These are phyloP conservation scores for Epistrophe eligans DNA, from an alignment of 2,888 invertebrate species.

Conservation along the genomic window DNA sequence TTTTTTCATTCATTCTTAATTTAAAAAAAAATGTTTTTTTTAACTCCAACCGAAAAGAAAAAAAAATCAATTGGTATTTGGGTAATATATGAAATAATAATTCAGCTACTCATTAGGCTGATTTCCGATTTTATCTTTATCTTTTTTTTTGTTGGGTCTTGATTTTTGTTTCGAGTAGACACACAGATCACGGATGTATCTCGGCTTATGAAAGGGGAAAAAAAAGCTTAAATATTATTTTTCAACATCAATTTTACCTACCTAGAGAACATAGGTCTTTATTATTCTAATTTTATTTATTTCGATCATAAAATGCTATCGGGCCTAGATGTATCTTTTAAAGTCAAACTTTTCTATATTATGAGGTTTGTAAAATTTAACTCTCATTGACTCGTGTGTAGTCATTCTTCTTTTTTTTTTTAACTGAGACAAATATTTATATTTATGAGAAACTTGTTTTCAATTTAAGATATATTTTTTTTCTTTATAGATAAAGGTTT, in stretches of 20 bases:
- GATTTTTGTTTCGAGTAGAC: background rate
- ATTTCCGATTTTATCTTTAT: constrained; percentile 51
- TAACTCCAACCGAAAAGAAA: constrained; percentile 24
- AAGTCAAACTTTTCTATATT: background rate
- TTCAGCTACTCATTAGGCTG: constrained; percentile 34
- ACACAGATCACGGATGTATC: constrained; percentile 19
- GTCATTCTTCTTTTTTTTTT: background rate
- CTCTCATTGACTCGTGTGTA: background rate
- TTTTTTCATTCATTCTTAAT: background rate
- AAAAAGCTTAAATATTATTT: constrained; percentile 2
- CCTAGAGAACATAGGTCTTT: background rate
- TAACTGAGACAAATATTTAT: background rate
- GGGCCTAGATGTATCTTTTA: background rate
- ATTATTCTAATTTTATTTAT: constrained; percentile 25
- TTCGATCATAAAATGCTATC: background rate
- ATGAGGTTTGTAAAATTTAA: background rate
- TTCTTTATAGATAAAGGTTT: background rate
- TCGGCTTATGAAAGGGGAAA: background rate
- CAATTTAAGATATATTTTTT: too few species aligned
- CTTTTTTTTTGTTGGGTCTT: background rate
- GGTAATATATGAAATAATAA: constrained; percentile 39
- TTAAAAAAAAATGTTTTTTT: constrained; percentile 17
- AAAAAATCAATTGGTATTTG: constrained; percentile 7
- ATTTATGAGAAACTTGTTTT: background rate
- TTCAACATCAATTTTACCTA: background rate